Evolutionary conservation across 2,797 vertebrate species (phyloP).

Genomic region (Podargus strigoides): DNA sequence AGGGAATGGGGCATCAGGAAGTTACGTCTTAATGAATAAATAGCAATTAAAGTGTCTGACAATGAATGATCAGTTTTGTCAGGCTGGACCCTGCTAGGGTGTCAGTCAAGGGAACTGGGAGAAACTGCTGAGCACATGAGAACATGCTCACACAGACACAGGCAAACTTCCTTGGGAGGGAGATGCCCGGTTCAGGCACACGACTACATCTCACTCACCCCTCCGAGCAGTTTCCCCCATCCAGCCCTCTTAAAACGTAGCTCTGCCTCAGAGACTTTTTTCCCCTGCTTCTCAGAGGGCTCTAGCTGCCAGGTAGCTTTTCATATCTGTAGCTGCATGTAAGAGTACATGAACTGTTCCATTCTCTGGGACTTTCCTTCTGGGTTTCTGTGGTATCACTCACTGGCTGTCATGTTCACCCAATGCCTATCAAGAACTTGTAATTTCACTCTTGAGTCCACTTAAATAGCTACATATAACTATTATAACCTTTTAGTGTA

Average conservation of each 20-base stretch:
- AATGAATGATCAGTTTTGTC: neutral
- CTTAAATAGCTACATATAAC: neutral
- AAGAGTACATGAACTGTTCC: neutral
- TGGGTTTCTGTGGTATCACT: accelerated
- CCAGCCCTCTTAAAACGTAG: neutral
- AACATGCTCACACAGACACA: neutral
- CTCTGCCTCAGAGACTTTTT: neutral
- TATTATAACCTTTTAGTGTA: neutral
- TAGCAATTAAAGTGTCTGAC: neutral
- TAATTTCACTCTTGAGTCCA: neutral
- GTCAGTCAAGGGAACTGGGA: neutral
- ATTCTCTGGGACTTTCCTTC: neutral
- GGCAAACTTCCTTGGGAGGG: neutral
- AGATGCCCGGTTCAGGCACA: neutral
- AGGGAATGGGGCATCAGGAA: neutral
- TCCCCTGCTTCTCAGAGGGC: neutral
- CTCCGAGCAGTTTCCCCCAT: neutral
- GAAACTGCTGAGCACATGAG: neutral
- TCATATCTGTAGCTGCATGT: neutral
- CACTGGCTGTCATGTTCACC: neutral
- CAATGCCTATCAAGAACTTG: neutral
- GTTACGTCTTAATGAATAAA: neutral
- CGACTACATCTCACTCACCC: accelerated
- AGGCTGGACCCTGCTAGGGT: neutral
- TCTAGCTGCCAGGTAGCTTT: neutral